Evolutionary conservation across 2,888 invertebrate genomes (phyloP).

Genomic region (Criorhina ranunculi): DNA sequence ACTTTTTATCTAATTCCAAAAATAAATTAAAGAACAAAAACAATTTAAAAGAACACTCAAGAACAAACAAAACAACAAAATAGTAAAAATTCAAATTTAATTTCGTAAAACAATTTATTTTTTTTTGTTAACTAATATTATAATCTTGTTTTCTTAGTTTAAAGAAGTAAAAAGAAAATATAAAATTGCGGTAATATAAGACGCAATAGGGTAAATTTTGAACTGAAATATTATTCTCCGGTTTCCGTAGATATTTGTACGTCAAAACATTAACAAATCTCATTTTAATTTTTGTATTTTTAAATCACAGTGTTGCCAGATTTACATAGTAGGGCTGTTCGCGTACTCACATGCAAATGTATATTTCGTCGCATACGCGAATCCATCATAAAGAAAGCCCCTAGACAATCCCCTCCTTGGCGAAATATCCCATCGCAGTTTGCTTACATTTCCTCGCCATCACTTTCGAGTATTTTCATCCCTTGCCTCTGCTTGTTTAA

Average conservation of each 20-base stretch:
- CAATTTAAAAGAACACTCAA: constrained; percentile 15
- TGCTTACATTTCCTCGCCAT: too few species aligned
- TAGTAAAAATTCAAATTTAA: constrained; percentile 55
- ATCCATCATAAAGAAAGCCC: too few species aligned
- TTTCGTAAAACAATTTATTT: constrained; percentile 11
- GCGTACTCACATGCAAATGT: too few species aligned
- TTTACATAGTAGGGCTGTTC: not conserved
- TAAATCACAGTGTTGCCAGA: constrained; percentile 11
- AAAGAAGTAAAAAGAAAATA: constrained; percentile 21
- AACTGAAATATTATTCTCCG: constrained; percentile 40
- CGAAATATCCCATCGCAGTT: too few species aligned
- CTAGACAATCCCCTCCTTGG: too few species aligned
- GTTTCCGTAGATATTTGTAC: constrained; percentile 41
- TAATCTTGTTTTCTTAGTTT: constrained; percentile 24
- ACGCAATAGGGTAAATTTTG: constrained; percentile 22
- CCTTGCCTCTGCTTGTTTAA: too few species aligned
- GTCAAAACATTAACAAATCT: constrained; percentile 5
- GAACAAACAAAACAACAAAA: constrained; percentile 13
- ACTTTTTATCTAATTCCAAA: constrained; percentile 8
- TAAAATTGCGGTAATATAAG: constrained; percentile 11
- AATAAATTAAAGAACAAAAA: not conserved
- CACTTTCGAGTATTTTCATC: too few species aligned
- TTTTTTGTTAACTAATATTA: constrained; percentile 27
- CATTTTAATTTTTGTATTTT: not conserved
- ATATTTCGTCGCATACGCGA: too few species aligned